Evolutionary conservation across 2,888 invertebrate genomes (phyloP), one percentile per base, ranked within the genome.

Genomic region (Standfussiana lucernea): DNA sequence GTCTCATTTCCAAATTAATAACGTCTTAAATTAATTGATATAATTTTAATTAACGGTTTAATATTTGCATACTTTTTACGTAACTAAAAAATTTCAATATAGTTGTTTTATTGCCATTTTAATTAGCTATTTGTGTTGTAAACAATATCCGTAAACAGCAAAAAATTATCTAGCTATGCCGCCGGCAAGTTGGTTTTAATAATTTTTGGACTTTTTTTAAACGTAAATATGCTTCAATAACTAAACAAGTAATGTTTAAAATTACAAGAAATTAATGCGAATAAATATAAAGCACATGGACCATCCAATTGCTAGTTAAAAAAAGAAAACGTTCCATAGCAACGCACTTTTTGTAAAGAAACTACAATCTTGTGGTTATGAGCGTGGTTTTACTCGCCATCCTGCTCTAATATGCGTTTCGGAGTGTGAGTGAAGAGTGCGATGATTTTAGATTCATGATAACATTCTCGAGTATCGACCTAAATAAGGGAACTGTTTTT

Each of bases 101-200:
- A 15, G 1, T 18, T 28, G 2, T 40, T 56, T 47, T 32, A 28
- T 24, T 56, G 24, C 4, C 0, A 28, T 37, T 50, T 66, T 28
- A 18, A 59, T 28, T n/a, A 11, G 32, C 0, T 42, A 1, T 11
- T 6, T 28, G 3, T 56, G 1, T 56, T 2, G 1, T 24, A 32
- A 83, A 59, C 62, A 13, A 40, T 64, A 61, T 79, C 13, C 45
- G 67, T 71, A 64, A 82, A 83, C 56, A 15, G 1, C 11, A 8
- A 13, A 2, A 62, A 42, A 18, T 50, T 35, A n/a, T 21, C 56
- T 37, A n/a, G 40, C 15, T 0, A 15, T 32, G 32, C 59, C 68
- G 50, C 59, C 68, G 50, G 42, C n/a, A 53, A 32, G 13, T 32
- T 61, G 24, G 4, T 24, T 59, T 28, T 35, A n/a, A 15, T 7